Evolutionary conservation across 2,888 invertebrate genomes (phyloP), one percentile per base, ranked within the genome.

Genomic region (Troides helena): DNA sequence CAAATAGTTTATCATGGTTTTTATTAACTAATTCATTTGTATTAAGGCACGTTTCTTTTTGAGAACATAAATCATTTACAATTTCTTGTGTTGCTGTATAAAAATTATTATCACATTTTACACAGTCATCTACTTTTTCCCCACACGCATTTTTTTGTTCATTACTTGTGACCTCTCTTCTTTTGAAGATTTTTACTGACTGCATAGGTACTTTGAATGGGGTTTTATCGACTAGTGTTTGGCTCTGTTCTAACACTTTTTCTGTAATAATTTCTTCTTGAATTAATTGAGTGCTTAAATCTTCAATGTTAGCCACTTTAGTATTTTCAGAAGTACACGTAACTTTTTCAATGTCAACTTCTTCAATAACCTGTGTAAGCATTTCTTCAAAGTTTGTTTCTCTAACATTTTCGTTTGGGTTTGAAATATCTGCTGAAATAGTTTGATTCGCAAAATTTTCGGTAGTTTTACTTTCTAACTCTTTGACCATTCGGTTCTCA

Each of bases 51-150:
- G 65, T 57, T 59, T 78, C 74, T 76, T 69, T 80, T 80, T 91
- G 90, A 25, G 89, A 79, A 72, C 84, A 89, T 64, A 92, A 78
- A 72, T 92, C 92, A 43, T 85, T 74, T 18, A 80, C 77, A 71
- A 92, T 76, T 30, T 92, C 89, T 81, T 92, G 92, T 10, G 92
- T 92, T 10, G 81, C 80, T 56, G 78, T 76, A 75, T 92, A 92
- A 77, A 86, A 90, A 71, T 84, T 84, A 25, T 83, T 78, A 61
- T 84, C 80, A 14, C 75, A 74, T 0, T 74, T 71, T 43, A 67
- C 58, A 57, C 2, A 61, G 58, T 53, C 56, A 23, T 39, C 73
- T 71, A 5, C 59, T 70, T 57, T 70, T 72, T 56, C 68, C 57
- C 70, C 63, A 23, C 62, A 18, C 65, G 57, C 8, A n/a, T 23